These are phyloP conservation scores for Heliothis peltigera DNA, from an alignment of 2,888 invertebrate species.

Conservation along the genomic window DNA sequence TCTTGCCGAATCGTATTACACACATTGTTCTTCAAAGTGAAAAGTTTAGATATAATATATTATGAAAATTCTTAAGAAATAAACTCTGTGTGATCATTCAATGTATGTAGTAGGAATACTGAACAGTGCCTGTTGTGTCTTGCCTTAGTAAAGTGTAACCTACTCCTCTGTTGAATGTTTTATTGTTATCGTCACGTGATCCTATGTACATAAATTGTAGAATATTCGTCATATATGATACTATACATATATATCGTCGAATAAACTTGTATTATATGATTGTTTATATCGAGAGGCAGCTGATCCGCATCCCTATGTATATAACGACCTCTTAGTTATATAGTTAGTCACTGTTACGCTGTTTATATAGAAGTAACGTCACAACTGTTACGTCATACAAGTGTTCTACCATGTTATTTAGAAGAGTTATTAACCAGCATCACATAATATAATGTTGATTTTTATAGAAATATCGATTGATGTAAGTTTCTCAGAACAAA, in stretches of 20 bases:
- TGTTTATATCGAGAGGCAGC: conserved; percentile 53
- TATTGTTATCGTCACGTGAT: conserved; percentile 50
- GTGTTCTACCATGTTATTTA: conserved; percentile 64
- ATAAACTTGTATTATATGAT: conserved; percentile 52
- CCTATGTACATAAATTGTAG: conserved; percentile 60
- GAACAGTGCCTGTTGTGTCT: conserved; percentile 74
- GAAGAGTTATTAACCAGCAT: conserved; percentile 42
- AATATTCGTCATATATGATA: conserved; percentile 31
- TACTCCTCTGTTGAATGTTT: conserved; percentile 57
- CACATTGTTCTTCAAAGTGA: conserved; percentile 5
- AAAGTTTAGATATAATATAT: conserved; percentile 13
- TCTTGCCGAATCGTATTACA: conserved; percentile 27
- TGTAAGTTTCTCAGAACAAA: conserved; percentile 52
- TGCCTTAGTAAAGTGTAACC: conserved; percentile 72
- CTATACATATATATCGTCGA: conserved; percentile 45
- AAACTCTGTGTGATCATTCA: conserved; percentile 41
- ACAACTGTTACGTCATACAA: conserved; percentile 65
- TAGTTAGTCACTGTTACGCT: conserved; percentile 49
- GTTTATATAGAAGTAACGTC: conserved; percentile 53
- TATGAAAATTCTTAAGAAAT: conserved; percentile 17
- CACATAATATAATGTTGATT: conserved; percentile 55
- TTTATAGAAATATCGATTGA: conserved; percentile 62
- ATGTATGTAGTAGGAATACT: conserved; percentile 44
- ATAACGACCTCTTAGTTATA: conserved; percentile 41
- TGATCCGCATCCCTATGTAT: conserved; percentile 42